Conservation (phyloP, 2,888 invertebrate species). For the Dynastes grantii region DNA sequence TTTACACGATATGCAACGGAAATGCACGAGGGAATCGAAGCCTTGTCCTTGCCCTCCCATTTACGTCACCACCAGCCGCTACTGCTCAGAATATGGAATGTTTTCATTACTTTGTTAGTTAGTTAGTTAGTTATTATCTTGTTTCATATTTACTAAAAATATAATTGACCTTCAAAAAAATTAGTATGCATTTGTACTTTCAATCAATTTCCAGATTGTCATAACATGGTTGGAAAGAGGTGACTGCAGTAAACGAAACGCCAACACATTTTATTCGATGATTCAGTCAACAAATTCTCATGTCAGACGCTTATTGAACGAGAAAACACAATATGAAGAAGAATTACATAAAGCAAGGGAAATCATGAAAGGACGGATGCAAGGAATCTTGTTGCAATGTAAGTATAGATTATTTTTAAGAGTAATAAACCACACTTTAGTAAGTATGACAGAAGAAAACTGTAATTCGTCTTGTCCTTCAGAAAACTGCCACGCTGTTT, state of each 20-base stretch:
- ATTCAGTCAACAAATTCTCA: constrained; percentile 96
- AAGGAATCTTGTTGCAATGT: constrained; percentile 92
- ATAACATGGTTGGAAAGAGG: constrained; percentile 95
- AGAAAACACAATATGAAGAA: constrained; percentile 90
- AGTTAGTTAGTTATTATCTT: no score
- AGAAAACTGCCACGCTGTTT: constrained; percentile 12
- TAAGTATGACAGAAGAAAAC: constrained; percentile 31
- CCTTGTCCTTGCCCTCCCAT: no score
- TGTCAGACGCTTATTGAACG: constrained; percentile 86
- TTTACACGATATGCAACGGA: no score
- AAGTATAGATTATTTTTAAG: constrained; percentile 73
- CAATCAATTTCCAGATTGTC: constrained; percentile 73
- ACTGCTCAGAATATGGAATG: no score
- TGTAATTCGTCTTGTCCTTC: not conserved
- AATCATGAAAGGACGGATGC: constrained; percentile 87
- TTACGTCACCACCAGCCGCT: no score
- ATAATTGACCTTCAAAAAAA: no score
- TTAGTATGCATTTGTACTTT: no score
- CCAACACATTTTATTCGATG: constrained; percentile 95
- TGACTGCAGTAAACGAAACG: constrained; percentile 92
- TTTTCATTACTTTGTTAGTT: no score
- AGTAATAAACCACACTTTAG: not conserved
- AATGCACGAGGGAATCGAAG: no score
- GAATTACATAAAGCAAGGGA: constrained; percentile 90
- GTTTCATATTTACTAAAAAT: no score